phyloP scores from a whole-genome alignment of 2,797 vertebrate genomes.

The Oreochromis grahami region DNA sequence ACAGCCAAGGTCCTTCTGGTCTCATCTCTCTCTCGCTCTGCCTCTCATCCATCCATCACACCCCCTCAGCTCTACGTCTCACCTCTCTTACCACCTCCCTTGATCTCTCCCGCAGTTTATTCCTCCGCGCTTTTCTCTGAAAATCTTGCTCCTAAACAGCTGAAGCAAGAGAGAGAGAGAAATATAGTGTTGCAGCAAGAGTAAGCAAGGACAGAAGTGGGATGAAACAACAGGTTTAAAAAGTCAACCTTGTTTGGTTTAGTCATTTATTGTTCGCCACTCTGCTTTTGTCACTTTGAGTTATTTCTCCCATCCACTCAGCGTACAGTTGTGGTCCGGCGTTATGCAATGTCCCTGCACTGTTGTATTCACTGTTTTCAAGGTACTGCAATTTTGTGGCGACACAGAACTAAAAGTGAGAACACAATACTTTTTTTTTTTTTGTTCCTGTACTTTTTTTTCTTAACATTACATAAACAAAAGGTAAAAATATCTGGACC shows the following conservation, averaged over 20 bases:
- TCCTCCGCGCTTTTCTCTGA: constrained; percentile 16
- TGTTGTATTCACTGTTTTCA: constrained; percentile 14
- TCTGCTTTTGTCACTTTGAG: neutral
- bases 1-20: constrained; percentile 60
- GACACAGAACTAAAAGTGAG: constrained; percentile 5
- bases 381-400: constrained; percentile 3
- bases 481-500: constrained; percentile 57
- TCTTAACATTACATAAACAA: constrained; percentile 47
- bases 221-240: neutral
- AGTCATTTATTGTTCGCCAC: neutral
- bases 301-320: neutral
- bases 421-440: neutral
- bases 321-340: constrained; percentile 5
- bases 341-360: constrained; percentile 8
- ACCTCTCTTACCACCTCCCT: constrained; percentile 53
- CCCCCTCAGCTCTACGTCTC: constrained; percentile 55
- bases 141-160: constrained; percentile 26
- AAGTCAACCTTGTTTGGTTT: neutral
- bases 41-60: constrained; percentile 47
- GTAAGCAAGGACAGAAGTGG: constrained; percentile 18
- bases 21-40: constrained; percentile 41
- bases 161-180: constrained; percentile 6
- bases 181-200: neutral
- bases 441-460: neutral
- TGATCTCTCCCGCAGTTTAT: constrained; percentile 28